These are phyloP conservation scores for Tokudaia muenninki DNA, from an alignment of 2,797 vertebrate species.

Conservation along the genomic window DNA sequence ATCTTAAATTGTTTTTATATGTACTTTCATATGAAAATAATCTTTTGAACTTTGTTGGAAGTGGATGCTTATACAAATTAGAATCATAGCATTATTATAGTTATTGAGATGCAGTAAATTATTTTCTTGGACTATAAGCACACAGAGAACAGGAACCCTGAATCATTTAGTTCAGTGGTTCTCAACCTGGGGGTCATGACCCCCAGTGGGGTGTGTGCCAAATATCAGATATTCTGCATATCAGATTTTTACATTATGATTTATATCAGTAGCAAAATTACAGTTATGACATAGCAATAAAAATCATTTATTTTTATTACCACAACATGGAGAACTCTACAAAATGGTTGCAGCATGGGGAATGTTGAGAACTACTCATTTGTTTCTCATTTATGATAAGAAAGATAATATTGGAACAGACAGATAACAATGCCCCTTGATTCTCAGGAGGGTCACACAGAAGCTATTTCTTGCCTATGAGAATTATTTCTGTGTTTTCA, in stretches of 20 bases:
- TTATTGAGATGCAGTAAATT: neutral
- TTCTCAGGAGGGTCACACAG: neutral
- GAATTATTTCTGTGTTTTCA: neutral
- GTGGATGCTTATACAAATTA: neutral
- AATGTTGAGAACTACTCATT: neutral
- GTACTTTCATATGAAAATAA: neutral
- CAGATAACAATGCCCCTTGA: neutral
- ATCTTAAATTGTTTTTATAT: neutral
- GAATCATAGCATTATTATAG: neutral
- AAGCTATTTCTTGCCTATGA: neutral
- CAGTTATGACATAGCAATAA: neutral
- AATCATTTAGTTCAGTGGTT: neutral
- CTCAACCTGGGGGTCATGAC: neutral
- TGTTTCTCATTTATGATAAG: neutral
- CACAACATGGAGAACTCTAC: neutral
- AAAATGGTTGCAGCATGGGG: neutral
- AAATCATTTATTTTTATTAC: neutral
- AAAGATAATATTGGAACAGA: neutral
- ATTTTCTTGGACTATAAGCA: neutral
- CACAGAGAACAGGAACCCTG: rapidly evolving
- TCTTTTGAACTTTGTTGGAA: neutral
- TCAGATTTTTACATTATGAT: neutral
- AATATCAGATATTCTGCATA: neutral
- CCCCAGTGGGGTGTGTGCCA: neutral
- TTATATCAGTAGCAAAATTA: neutral